Evolutionary conservation across 2,113 vertebrate species (phyloP), one percentile per base, ranked within the genome.

Genomic region (Alosa alosa): DNA sequence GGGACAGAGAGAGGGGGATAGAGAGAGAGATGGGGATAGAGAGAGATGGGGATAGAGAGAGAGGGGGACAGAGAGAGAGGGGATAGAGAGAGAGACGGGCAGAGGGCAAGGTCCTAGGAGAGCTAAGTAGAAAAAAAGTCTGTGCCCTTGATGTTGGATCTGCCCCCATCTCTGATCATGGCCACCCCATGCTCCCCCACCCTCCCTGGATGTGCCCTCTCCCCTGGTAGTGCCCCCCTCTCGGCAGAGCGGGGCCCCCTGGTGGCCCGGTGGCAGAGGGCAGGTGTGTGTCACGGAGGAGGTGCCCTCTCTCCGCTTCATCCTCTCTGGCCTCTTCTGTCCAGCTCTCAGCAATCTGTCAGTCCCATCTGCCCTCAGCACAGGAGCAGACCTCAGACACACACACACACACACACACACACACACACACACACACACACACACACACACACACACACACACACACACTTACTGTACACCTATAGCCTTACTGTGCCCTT

Each of bases 301-400:
- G 15, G 52, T 1, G 15, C 13, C 52, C 15, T 64, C 20, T 64
- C 6, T 64, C 6, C 20, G 8, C 20, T n/a, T n/a, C 57, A 22
- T 22, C 18, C 57, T 22, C 18, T 20, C 50, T 64, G 6, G 6
- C 60, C 60, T 25, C 60, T 68, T 55, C 83, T 41, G 20, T 83
- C 75, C 86, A 75, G 85, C 1, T 4, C 50, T 85, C 64, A 41
- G 50, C 89, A 90, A 90, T 87, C 89, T 90, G 89, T 90, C 86
- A 78, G 41, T 68, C 31, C 89, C 89, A 90, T 90, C 89, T 90
- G 88, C 84, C 88, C 81, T 25, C 18, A 50, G 31, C 82, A 36
- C 81, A 85, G 84, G 83, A 82, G 84, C 55, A 84, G 86, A 84
- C 84, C 60, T 64, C 64, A 47, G 72, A 84, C 87, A 88, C 78